phyloP scores from a whole-genome alignment of 2,113 vertebrate genomes.

The Perccottus glenii region DNA sequence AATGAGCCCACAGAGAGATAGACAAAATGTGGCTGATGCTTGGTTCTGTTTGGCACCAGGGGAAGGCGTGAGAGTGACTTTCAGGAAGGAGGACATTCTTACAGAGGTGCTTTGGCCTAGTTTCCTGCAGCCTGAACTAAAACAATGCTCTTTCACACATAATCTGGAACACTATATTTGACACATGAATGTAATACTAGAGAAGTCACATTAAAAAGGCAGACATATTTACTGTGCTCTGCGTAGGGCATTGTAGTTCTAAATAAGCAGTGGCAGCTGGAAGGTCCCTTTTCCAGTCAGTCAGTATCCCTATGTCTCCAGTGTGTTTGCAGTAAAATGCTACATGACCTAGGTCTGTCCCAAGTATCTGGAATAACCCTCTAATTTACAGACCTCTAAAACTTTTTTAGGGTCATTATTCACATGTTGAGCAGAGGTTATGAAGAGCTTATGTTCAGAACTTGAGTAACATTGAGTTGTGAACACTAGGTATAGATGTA shows the following conservation, averaged over 20 bases:
- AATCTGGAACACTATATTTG: not conserved
- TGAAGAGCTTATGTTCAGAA: too few relatives aligned
- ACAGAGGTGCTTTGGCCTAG: constrained; percentile 2
- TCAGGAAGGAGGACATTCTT: not conserved
- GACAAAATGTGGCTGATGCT: constrained; percentile 20
- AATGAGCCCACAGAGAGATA: constrained; percentile 6
- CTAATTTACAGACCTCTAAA: too few relatives aligned
- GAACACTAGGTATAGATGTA: too few relatives aligned
- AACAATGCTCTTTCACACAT: not conserved
- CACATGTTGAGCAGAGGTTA: too few relatives aligned
- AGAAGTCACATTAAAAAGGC: too few relatives aligned
- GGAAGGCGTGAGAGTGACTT: constrained; percentile 10
- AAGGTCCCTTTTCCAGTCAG: constrained; percentile 45
- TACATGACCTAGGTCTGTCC: not conserved
- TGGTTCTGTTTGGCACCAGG: not conserved
- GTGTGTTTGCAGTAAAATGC: not conserved
- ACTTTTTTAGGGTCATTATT: too few relatives aligned
- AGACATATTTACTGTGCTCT: constrained; percentile 29
- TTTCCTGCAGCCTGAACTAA: constrained; percentile 15
- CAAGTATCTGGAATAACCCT: too few relatives aligned
- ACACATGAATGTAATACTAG: too few relatives aligned
- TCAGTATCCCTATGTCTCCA: constrained; percentile 15
- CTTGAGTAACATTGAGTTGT: too few relatives aligned
- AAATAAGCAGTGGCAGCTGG: constrained; percentile 40
- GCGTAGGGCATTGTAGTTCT: constrained; percentile 35